Evolutionary conservation across 1,140 invertebrate genomes (phyloP), one percentile per base, ranked within the genome.

Genomic region (Lepidurus arcticus): DNA sequence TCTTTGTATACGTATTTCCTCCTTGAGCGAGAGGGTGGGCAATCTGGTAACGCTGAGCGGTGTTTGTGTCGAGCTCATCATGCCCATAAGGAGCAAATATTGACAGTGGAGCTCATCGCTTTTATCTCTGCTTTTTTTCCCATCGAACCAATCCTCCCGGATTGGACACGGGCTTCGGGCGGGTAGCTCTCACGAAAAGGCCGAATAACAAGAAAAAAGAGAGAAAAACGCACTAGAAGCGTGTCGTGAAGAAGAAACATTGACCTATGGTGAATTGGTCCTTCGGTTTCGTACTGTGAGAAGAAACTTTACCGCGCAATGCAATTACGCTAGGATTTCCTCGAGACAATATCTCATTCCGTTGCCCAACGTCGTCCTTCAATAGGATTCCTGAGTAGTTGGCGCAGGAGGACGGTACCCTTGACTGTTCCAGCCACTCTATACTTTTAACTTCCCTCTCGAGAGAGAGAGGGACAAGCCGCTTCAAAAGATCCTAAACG

Each of bases 31-130:
- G 34, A 4, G 34, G 34, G 34, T 34, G 34, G 34, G 34, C 34
- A 34, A 34, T 34, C 34, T 34, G 34, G 34, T 34, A 34, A 4
- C 34, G 34, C 34, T 9, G 53, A 16, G 21, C 21, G 21, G 53
- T 65, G 53, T 65, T 65, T 65, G 53, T 16, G 10, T 65, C 53
- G 9, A 65, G 53, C 53, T 65, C 53, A 65, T 65, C 53, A 65
- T 65, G 53, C 0, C 53, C 53, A 65, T 65, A 65, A 65, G n/a
- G 53, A 65, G 53, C 53, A 65, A 65, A 65, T 21, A 65, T 65
- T 65, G 53, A 65, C 53, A 65, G 53, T 13, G 21, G 53, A 65
- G 13, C 53, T 65, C 13, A 65, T 65, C 53, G 16, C 21, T 21
- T 65, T 65, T 65, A 65, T 65, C 53, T 65, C 53, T 65, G 16